Base-by-base conservation (phyloP, 2,113 vertebrate species). In the Pachycephala philippinensis region DNA sequence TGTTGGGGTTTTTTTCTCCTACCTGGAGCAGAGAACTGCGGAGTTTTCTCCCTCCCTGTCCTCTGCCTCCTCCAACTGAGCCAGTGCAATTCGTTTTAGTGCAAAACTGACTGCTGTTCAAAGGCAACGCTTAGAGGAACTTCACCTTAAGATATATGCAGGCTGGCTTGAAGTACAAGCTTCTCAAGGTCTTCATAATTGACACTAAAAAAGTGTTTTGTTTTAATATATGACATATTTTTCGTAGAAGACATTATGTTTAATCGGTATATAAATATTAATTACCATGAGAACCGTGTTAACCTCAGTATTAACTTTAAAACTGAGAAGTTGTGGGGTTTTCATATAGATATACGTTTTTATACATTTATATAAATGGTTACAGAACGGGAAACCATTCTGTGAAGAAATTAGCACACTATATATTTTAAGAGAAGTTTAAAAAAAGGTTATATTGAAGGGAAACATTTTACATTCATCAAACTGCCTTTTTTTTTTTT, bases 381-480 rank as follows among this genome's bases (percentile, higher is more conserved):
- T 59, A 50, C 49, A 87, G 39, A 87, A 60, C 13, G 2, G 12
- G 66, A 90, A 78, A 39, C 13, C 5, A 23, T 87, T 94, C 93
- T 76, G 68, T 71, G 72, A 80, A 85, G 59, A 37, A 83, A 37
- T 89, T 93, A 82, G 42, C 47, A 40, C 6, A 7, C 31, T 84
- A 2, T 77, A 27, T 90, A 33, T 78, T 90, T 94, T 94, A 77
- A 84, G 57, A 70, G n/a, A 91, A 72, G 13, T 69, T 8, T 30
- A 3, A 14, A 56, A 47, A 65, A 35, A 44, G n/a, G 16, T 40
- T 40, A 15, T 40, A 61, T 30, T 40, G 71, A 53, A 56, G 49
- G 53, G 49, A 88, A 92, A 65, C 54, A 47, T 94, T 95, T 92
- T 93, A 75, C 79, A 72, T 88, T 76, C 84, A 74, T 65, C 69